Evolutionary conservation across 2,113 vertebrate species (phyloP).

Genomic region (Atherinomorus stipes): DNA sequence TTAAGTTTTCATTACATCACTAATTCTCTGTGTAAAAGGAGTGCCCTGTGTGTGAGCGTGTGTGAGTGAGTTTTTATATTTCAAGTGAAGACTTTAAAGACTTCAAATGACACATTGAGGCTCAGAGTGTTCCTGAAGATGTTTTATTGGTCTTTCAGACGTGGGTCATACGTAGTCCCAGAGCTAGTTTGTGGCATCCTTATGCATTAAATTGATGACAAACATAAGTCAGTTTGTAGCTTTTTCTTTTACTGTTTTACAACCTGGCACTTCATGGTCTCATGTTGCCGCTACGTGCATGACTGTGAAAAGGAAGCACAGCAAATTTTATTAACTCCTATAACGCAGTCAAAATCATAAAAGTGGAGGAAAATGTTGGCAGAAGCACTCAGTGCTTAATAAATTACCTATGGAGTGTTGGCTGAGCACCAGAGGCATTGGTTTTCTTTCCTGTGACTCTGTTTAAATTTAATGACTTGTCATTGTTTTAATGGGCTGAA

Average conservation of each 20-base stretch:
- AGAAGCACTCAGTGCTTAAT: conserved; percentile 21
- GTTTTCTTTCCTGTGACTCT: conserved; percentile 32
- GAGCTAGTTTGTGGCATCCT: conserved; percentile 36
- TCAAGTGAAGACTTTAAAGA: conserved; percentile 40
- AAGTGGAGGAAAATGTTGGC: conserved; percentile 35
- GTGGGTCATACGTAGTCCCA: conserved; percentile 14
- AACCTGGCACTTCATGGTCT: not conserved
- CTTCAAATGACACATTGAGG: conserved; percentile 9
- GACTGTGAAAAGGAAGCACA: conserved; percentile 22
- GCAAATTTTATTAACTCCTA: conserved; percentile 12
- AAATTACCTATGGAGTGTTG: conserved; percentile 16
- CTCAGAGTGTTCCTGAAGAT: conserved; percentile 22
- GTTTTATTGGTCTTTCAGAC: conserved; percentile 13
- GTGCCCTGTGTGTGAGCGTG: not conserved
- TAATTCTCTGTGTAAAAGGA: conserved; percentile 27
- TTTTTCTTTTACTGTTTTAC: conserved; percentile 15
- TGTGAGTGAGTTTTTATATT: conserved; percentile 42
- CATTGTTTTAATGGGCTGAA: not conserved
- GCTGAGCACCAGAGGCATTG: not conserved
- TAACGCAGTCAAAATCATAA: conserved; percentile 24
- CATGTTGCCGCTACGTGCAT: not conserved
- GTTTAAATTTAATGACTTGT: conserved; percentile 22
- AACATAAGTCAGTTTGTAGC: conserved; percentile 5
- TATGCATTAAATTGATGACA: conserved; percentile 46
- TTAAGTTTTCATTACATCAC: conserved; percentile 33